Evolutionary conservation across 2,888 invertebrate species (phyloP).

Genomic region (Slavum lentiscoides): DNA sequence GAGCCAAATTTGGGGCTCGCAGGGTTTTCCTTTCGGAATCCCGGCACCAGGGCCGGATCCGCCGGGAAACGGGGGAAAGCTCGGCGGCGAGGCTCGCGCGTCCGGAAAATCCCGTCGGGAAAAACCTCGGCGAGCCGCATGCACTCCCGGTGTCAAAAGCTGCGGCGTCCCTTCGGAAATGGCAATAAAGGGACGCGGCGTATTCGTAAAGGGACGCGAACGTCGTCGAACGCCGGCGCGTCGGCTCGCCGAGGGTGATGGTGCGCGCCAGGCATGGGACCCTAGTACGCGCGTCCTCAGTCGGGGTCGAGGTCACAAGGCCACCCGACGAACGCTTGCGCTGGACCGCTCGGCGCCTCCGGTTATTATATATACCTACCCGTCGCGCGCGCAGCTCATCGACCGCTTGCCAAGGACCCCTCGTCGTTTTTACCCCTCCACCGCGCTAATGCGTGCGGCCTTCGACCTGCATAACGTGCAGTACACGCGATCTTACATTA

Average conservation of each 20-base stretch:
- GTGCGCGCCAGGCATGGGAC: not conserved
- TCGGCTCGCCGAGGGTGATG: not conserved
- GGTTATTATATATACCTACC: no score
- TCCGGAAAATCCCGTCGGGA: slow-evolving; percentile 3
- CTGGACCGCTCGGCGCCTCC: slow-evolving; percentile 31
- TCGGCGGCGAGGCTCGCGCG: slow-evolving; percentile 2
- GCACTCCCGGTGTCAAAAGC: slow-evolving; percentile 32
- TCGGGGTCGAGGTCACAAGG: slow-evolving; percentile 53
- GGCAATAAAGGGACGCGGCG: not conserved
- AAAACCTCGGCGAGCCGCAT: not conserved
- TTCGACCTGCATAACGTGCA: no score
- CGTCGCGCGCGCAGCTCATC: slow-evolving; percentile 15
- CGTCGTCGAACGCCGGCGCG: not conserved
- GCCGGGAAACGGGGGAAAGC: not conserved
- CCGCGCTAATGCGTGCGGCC: no score
- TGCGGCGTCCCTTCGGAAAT: not conserved
- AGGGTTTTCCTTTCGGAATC: slow-evolving; percentile 33
- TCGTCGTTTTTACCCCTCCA: no score
- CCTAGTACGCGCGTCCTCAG: slow-evolving; percentile 48
- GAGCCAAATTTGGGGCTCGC: slow-evolving; percentile 42
- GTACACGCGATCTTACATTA: no score
- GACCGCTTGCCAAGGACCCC: slow-evolving; percentile 1
- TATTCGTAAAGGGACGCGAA: no score
- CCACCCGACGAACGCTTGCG: slow-evolving; percentile 30
- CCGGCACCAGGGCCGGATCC: slow-evolving; percentile 32